Evolutionary conservation across 2,888 invertebrate species (phyloP).

Genomic region (Tetragonula carbonaria): DNA sequence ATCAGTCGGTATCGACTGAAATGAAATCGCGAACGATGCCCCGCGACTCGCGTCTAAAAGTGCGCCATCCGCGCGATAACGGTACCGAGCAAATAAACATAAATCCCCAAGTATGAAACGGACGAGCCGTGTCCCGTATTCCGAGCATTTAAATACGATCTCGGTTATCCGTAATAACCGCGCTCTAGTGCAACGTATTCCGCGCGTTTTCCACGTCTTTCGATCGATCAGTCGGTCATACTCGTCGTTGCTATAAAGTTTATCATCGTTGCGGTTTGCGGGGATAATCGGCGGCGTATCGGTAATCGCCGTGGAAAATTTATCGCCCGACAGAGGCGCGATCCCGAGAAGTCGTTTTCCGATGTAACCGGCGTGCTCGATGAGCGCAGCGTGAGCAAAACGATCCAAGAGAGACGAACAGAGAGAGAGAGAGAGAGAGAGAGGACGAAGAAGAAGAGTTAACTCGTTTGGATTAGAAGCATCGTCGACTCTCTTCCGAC

Average conservation of each 20-base stretch:
- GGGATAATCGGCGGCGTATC: conserved; percentile 62
- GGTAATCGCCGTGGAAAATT: conserved; percentile 69
- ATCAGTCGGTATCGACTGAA: conserved; percentile 16
- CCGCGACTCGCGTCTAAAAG: neutral
- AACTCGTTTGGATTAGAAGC: conserved; percentile 43
- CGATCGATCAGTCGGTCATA: conserved; percentile 46
- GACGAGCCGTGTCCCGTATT: neutral
- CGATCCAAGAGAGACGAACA: neutral
- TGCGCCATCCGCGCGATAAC: conserved; percentile 33
- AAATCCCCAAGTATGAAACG: conserved; percentile 16
- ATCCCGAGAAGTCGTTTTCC: conserved; percentile 67
- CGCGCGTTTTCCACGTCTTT: conserved; percentile 15
- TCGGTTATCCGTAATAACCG: conserved; percentile 22
- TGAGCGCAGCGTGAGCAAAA: neutral
- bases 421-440: neutral
- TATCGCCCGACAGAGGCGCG: conserved; percentile 51
- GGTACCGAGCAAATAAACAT: conserved; percentile 40
- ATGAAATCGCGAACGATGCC: conserved; percentile 33
- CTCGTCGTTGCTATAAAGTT: conserved; percentile 61
- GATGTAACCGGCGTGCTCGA: conserved; percentile 34
- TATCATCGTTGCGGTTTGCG: conserved; percentile 56
- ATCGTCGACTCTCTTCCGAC: neutral
- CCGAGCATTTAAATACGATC: conserved; percentile 43
- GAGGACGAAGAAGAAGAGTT: conserved; percentile 15
- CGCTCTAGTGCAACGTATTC: neutral